phyloP scores from a whole-genome alignment of 2,888 invertebrate genomes.

The Panzeria rudis region DNA sequence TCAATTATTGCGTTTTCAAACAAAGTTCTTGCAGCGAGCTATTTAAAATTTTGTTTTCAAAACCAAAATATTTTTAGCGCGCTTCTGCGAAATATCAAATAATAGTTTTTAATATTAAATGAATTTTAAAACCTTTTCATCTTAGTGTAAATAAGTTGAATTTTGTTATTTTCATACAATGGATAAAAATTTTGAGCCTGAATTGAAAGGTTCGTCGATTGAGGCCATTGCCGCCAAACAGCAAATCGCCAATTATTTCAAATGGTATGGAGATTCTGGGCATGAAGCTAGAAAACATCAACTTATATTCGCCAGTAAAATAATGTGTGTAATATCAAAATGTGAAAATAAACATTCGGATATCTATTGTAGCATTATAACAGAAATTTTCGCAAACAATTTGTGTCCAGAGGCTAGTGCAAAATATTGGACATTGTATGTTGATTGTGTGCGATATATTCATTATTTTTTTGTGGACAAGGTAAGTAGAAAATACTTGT shows the following conservation, averaged over 20 bases:
- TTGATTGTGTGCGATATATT: conserved; percentile 76
- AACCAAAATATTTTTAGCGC: conserved; percentile 21
- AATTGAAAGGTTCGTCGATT: conserved; percentile 26
- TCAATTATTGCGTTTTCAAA: too few relatives aligned
- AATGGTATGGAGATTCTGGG: conserved; percentile 65
- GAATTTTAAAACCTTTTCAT: neutral
- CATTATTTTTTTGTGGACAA: conserved; percentile 74
- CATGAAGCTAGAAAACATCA: conserved; percentile 68
- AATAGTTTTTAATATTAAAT: neutral
- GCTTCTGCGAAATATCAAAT: conserved; percentile 4
- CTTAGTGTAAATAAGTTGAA: neutral
- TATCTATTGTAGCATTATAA: conserved; percentile 76
- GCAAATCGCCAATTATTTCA: conserved; percentile 54
- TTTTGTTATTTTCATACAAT: conserved; percentile 8
- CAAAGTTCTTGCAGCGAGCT: neutral
- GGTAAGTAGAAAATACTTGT: conserved; percentile 72
- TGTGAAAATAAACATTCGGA: conserved; percentile 74
- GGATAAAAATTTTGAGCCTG: conserved; percentile 51
- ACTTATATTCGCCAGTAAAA: conserved; percentile 72
- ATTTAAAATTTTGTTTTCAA: conserved; percentile 30
- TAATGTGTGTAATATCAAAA: conserved; percentile 74
- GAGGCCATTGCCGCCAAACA: conserved; percentile 51
- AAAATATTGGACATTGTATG: conserved; percentile 75
- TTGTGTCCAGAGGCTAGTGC: conserved; percentile 73
- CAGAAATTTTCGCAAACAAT: conserved; percentile 71